These are phyloP conservation scores for Equus quagga DNA, from an alignment of 2,113 vertebrate species.

Conservation along the genomic window DNA sequence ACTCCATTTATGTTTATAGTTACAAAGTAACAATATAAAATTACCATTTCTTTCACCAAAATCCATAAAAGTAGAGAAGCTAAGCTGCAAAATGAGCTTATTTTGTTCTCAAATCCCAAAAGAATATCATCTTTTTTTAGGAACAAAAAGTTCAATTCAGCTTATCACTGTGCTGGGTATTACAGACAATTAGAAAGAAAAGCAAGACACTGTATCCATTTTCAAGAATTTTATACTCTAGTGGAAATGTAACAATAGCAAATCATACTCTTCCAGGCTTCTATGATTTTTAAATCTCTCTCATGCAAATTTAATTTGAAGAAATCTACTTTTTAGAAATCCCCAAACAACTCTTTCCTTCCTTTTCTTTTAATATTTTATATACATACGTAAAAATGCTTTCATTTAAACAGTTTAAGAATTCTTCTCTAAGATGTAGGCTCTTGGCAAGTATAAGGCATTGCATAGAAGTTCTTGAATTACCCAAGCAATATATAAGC, in stretches of 20 bases:
- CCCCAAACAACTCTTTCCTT: neutral
- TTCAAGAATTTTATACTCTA: neutral
- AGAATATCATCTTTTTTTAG: conserved; percentile 4
- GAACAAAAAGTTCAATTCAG: conserved; percentile 43
- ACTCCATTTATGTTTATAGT: neutral
- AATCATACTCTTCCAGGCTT: neutral
- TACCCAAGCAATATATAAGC: conserved; percentile 18
- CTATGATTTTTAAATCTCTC: conserved; percentile 51
- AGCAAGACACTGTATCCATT: neutral
- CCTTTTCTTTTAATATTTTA: conserved; percentile 11
- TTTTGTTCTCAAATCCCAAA: conserved; percentile 31
- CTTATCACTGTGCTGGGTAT: neutral
- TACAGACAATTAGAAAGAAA: conserved; percentile 17
- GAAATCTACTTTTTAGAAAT: conserved; percentile 37
- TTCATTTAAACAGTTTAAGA: conserved; percentile 49
- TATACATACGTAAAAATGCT: neutral
- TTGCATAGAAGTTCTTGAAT: neutral
- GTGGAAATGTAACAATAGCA: neutral
- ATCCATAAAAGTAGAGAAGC: conserved; percentile 4
- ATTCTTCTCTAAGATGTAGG: conserved; percentile 10
- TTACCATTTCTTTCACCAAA: conserved; percentile 42
- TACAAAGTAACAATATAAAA: conserved; percentile 45
- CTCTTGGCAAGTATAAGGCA: neutral
- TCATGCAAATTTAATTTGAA: conserved; percentile 32
- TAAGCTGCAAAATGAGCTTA: neutral